Base-by-base conservation (phyloP, 2,797 vertebrate genomes). In the Acestrorhynchus altus region DNA sequence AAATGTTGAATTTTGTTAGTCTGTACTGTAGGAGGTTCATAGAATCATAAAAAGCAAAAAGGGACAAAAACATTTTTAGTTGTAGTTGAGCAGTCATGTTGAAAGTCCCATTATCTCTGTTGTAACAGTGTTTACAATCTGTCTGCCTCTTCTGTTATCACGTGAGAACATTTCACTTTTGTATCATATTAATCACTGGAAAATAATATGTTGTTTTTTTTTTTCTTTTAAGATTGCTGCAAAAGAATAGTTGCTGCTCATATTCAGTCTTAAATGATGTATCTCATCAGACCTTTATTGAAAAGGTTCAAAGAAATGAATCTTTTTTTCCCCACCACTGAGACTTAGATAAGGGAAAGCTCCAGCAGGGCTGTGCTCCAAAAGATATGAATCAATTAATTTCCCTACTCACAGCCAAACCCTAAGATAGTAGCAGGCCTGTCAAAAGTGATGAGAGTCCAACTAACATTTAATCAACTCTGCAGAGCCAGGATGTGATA, bases 351-450 rank as follows among this genome's bases (percentile, higher is more conserved):
- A 83, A 77, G 26, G 24, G 42, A 72, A 77, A 47, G 26, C 70
- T 78, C 73, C 47, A 28, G 69, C 47, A 71, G 56, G 47, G 69
- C 52, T 15, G 75, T n/a, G 59, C 44, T 54, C 73, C 59, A 57
- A 77, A 83, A 83, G 82, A 82, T 84, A 86, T 72, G 59, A 83
- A 85, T 85, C 84, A 85, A 81, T 85, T 81, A 74, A 85, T 83
- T 85, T 83, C 79, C 70, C 79, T 74, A 74, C 79, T 74, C 70
- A 35, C 65, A 71, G 59, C 61, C 63, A 73, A 81, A 77, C 64
- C 60, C 67, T 72, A 59, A 71, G 69, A 82, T 64, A 78, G 75
- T 73, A 77, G 67, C 67, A 12, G 22, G 49, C 66, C 83, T 82
- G 83, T 80, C 80, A 80, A 57, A 80, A 24, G 74, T 75, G 80